Base-by-base conservation (phyloP, 2,113 vertebrate genomes). In the Leptosomus discolor region DNA sequence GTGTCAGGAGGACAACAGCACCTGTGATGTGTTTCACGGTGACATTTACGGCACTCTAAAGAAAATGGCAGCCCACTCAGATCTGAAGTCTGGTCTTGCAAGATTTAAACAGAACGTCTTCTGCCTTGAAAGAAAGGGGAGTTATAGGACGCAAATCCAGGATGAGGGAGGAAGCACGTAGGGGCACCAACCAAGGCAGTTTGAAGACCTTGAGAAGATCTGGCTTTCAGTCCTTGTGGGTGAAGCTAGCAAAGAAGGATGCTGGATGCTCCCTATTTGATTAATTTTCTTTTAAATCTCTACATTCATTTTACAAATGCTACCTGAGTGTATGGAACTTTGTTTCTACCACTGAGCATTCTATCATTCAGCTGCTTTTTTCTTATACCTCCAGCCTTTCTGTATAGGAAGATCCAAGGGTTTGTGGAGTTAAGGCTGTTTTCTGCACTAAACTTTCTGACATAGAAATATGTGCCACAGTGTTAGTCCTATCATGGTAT, bases 1-100 rank as follows among this genome's bases (percentile, higher is more conserved):
- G 91, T 94, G 95, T 96, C 91, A 96, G 94, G 88, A 96, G 95
- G 93, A 67, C 92, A 91, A 1, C 57, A 86, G 78, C 81, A 96
- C 93, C 91, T 97, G 94, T 69, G 81, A 71, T 93, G 78, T 74
- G 84, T 77, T 96, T 95, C 94, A 88, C 83, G 74, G 82, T 92
- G 93, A 94, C 82, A 65, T 90, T 94, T 95, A 53, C 21, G 3
- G 18, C 65, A 50, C 89, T 88, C n/a, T 15, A 3, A 81, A 88
- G 80, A 58, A 85, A 85, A 46, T 26, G 46, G 57, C 63, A 65
- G 50, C 83, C 32, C 2, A 0, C 60, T 88, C 32, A 79, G 43
- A 65, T 34, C 29, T 4, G 4, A 67, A 77, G 16, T 34, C 43
- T 56, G 36, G 20, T 65, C 71, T 76, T 82, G 48, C 15, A 79